A percentile compares a stretch with the other conserved stretches of the same genome.
phyloP scores from a whole-genome alignment of 2,888 invertebrate species.

The Caenorhabditis doughertyi region DNA sequence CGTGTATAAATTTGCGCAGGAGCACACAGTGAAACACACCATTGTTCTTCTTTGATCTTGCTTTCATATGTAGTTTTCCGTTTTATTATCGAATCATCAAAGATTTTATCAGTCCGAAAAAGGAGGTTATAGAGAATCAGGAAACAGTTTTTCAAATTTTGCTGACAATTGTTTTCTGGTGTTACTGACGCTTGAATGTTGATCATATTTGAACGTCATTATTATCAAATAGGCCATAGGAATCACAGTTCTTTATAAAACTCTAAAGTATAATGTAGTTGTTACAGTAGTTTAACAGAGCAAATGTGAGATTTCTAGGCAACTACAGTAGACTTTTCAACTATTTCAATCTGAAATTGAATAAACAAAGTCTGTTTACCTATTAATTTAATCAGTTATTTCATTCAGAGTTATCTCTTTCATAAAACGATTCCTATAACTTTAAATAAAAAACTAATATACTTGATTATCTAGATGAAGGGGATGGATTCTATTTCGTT shows the following conservation, averaged over 20 bases:
- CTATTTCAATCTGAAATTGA: no score
- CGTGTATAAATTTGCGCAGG: constrained; percentile 39
- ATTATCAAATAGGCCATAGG: background rate
- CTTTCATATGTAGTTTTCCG: constrained; percentile 5
- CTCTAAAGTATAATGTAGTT: no score
- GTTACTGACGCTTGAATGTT: constrained; percentile 3
- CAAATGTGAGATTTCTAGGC: no score
- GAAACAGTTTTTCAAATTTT: constrained; percentile 18
- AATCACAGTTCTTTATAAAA: background rate
- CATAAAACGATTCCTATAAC: no score
- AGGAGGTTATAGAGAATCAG: constrained; percentile 17
- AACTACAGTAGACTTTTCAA: no score
- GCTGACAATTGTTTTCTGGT: constrained; percentile 30
- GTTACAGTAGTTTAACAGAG: no score
- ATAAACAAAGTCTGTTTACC: no score
- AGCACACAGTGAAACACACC: constrained; percentile 25
- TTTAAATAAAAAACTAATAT: no score
- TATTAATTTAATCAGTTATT: no score
- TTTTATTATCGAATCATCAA: constrained; percentile 4
- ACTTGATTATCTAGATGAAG: no score
- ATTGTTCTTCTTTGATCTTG: constrained; percentile 2
- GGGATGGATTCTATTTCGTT: background rate
- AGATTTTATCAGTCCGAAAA: constrained; percentile 6
- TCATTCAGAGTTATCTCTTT: no score
- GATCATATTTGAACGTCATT: background rate